Base-by-base conservation (phyloP, 2,888 invertebrate genomes). In the Herminia tarsipennalis region DNA sequence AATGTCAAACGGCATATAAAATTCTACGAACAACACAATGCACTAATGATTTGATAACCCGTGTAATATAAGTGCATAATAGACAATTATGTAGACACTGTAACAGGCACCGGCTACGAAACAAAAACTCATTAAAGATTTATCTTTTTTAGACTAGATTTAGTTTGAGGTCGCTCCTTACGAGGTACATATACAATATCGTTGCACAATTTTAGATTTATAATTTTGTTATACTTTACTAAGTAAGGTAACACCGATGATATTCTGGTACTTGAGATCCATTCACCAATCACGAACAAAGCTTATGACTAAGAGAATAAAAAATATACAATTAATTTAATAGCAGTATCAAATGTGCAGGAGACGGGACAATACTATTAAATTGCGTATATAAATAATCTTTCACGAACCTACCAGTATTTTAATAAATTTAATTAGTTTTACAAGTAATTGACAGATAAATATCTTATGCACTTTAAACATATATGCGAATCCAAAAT, bases 51-150 rank as follows among this genome's bases (percentile, higher is more conserved):
- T 54, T 49, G 9, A 47, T 49, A 49, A 55, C 38, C 22, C 39
- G 28, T 57, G 51, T 66, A 62, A 45, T 55, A 53, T 37, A 40
- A 25, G 49, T 34, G 29, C 38, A 57, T 62, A 66, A 62, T 54
- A 49, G 58, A 10, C 46, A 38, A 66, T 63, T 54, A 48, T 21
- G 38, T 41, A 35, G 20, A 32, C 33, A 47, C 10, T 47, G 13
- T 43, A 28, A 47, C 16, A 39, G 39, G 13, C 12, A 35, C n/a
- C 25, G 37, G 20, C 45, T 14, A 28, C 33, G 18, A 47, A 49
- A 57, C 49, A 54, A 49, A 57, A 62, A 40, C 36, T 32, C 21
- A 35, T 49, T 48, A 43, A 33, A 45, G 14, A 33, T 17, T 42
- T 44, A 51, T 51, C 41, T 46, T 41, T 46, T 43, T 29, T 34